Conservation (phyloP, 2,113 vertebrate genomes). For the Tichodroma muraria region DNA sequence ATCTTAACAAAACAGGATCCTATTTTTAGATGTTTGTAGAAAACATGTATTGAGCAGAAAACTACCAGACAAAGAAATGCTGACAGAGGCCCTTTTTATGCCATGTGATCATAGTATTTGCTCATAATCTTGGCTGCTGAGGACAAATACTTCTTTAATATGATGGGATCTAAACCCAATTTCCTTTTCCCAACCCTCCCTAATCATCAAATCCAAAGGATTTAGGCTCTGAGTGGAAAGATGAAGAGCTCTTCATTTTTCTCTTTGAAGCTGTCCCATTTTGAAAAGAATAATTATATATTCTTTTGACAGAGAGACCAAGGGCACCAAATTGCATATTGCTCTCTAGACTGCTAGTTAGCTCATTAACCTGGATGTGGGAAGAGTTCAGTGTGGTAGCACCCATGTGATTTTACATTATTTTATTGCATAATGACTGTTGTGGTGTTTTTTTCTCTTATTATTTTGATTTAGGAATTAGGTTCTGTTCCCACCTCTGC, state of each 20-base stretch:
- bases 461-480: constrained; percentile 17
- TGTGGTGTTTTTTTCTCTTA: not conserved
- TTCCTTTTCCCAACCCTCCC: not conserved
- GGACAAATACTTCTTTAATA: not conserved
- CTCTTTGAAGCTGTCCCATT: constrained; percentile 44
- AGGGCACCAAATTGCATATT: constrained; percentile 32
- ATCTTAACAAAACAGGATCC: not conserved
- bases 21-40: not conserved
- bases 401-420: not conserved
- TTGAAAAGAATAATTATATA: constrained; percentile 52
- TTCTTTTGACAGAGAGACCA: constrained; percentile 38
- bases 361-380: constrained; percentile 39
- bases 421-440: not conserved
- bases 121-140: not conserved
- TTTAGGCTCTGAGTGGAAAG: constrained; percentile 32
- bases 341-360: constrained; percentile 29
- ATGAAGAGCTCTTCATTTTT: constrained; percentile 40
- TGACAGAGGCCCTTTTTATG: not conserved
- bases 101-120: not conserved
- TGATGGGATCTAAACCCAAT: not conserved
- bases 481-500: not conserved
- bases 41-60: not conserved
- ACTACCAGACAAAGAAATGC: not conserved
- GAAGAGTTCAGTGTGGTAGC: not conserved
- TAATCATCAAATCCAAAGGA: constrained; percentile 27